Evolutionary conservation across 2,888 invertebrate genomes (phyloP), one percentile per base, ranked within the genome.

Genomic region (Antheraea yamamai): DNA sequence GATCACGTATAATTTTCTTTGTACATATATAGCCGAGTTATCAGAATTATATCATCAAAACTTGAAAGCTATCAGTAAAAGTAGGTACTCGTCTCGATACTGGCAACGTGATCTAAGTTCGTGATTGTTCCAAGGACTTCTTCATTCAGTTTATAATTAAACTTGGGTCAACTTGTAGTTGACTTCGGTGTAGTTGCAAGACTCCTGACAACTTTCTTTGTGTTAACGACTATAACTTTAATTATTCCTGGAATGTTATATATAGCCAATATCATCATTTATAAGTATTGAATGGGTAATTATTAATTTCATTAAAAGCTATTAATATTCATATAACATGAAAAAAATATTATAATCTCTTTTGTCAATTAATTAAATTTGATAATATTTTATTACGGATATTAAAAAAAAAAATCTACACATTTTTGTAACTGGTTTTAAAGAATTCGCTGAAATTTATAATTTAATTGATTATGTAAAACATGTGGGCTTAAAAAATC

Each of bases 101-200:
- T 82, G 77, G 79, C 83, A 81, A 80, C 86, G 84, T 87, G 88
- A 90, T 88, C 88, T 84, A 89, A 91, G 87, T 92, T 90, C 80
- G 80, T 84, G 89, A 91, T 90, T 91, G 92, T 91, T 86, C 86
- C 82, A 80, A 81, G 78, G 81, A 90, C 87, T 92, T 88, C 87
- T 88, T 89, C 91, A 84, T 86, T 88, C 89, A 89, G 90, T 91
- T 92, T 92, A 93, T 94, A 94, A 94, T 94, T 94, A 94, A 94
- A 92, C 87, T 92, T 84, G 83, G 91, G 89, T 91, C 92, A 92
- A 92, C 88, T 91, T 86, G 79, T 86, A 85, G 89, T 88, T 87
- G 89, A 91, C 91, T 90, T 88, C 85, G 84, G 80, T 85, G 85
- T 89, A 89, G 88, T 89, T 87, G 83, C 84, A 83, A 83, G 83